Evolutionary conservation across 2,797 vertebrate species (phyloP), one percentile per base, ranked within the genome.

Genomic region (Leucoraja ocellata): DNA sequence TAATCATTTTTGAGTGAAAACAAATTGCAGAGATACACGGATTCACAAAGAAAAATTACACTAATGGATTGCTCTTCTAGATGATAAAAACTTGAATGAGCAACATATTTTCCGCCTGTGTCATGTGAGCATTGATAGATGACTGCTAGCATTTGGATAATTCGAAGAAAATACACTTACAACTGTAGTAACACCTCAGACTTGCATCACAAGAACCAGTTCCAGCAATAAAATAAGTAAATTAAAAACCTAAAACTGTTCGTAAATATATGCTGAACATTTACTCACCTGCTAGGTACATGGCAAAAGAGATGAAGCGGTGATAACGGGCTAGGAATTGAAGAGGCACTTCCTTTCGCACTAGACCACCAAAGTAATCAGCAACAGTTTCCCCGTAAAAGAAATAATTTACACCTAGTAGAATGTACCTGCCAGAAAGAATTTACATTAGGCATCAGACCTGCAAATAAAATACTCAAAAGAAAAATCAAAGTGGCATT

Each of bases 331-430:
- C 97, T 93, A 99, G 97, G 96, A 99, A 99, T 91, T 99, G 98
- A 95, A 99, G 97, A 16, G 98, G 98, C 68, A 99, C 98, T 96
- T 98, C 98, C 95, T 98, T 97, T 95, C 98, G 98, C 94, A 99
- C 98, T 95, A 98, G 96, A 0, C 97, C 97, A 21, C 98, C 98
- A 0, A 99, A 99, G 94, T 99, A 99, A 95, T 99, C 99, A 0
- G 98, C 99, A 58, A 99, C 95, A 0, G 99, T 99, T 94, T 99
- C 99, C 25, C 99, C 99, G 74, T 99, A 99, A 95, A 99, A 99
- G 97, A 99, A 99, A 96, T 99, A 99, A 96, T 99, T 99, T 93
- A 99, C 98, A 93, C 99, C 99, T 36, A 99, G 96, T 93, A 99
- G 96, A 94, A 99, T 99, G 95, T 99, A 99, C 98, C 98, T 99